These are phyloP conservation scores for Nothoprocta pentlandii DNA, from an alignment of 2,113 vertebrate species.

Conservation along the genomic window DNA sequence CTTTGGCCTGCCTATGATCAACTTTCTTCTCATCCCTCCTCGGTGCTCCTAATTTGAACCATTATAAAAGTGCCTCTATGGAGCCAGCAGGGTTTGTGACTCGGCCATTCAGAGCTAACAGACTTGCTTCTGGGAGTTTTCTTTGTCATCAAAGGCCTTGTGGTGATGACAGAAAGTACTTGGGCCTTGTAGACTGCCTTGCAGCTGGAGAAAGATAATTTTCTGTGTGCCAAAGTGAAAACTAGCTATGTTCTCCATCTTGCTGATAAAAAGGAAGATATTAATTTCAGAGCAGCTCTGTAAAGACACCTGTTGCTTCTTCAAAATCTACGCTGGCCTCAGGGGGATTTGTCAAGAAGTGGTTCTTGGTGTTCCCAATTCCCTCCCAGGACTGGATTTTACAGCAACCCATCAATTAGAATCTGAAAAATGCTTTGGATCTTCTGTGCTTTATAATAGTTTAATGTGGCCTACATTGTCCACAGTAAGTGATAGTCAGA, in stretches of 20 bases:
- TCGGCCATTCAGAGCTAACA: background rate
- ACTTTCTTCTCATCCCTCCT: conserved; percentile 51
- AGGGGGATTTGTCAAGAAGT: background rate
- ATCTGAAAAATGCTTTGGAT: conserved; percentile 34
- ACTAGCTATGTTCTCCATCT: background rate
- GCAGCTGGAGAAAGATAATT: conserved; percentile 24
- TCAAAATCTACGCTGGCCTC: background rate
- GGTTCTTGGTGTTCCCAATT: conserved; percentile 4
- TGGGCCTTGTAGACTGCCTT: background rate
- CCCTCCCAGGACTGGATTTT: conserved; percentile 30
- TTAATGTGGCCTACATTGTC: conserved; percentile 4
- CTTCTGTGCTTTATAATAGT: background rate
- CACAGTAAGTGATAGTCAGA: conserved; percentile 30
- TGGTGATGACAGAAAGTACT: conserved; percentile 27
- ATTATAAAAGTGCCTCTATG: conserved; percentile 69
- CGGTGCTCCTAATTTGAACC: conserved; percentile 41
- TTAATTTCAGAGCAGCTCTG: conserved; percentile 38
- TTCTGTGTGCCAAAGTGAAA: conserved; percentile 59
- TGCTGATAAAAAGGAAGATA: conserved; percentile 47
- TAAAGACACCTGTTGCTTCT: background rate
- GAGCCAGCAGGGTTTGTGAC: conserved; percentile 11
- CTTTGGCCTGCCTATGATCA: conserved; percentile 39
- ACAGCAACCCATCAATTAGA: conserved; percentile 34
- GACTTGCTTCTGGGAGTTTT: conserved; percentile 41
- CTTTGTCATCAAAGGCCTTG: conserved; percentile 7